Conservation (phyloP, 2,797 vertebrate genomes). For the Alauda arvensis region DNA sequence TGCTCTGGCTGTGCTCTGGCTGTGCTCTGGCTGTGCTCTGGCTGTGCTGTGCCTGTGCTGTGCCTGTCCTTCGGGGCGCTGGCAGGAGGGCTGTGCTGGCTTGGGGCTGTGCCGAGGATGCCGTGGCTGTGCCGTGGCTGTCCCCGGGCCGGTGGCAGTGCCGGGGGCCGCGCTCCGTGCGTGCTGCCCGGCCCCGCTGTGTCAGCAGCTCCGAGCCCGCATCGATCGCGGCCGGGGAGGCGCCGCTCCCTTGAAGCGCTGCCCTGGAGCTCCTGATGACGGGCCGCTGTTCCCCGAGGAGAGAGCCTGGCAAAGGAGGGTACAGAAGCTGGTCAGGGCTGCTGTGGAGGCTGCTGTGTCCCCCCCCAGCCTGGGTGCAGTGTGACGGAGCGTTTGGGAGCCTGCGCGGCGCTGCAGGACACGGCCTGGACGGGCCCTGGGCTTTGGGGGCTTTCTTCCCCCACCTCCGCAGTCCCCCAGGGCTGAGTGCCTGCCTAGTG, state of each 20-base stretch:
- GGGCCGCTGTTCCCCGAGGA: not conserved
- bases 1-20: not conserved
- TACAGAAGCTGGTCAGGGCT: not conserved
- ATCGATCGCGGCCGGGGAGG: not conserved
- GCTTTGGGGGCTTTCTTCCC: fast-evolving
- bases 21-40: not conserved
- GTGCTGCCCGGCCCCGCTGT: not conserved
- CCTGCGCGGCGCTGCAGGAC: not conserved
- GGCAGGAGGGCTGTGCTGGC: not conserved
- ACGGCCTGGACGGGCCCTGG: fast-evolving
- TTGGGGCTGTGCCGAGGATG: not conserved
- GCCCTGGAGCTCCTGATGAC: not conserved
- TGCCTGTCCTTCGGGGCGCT: fast-evolving
- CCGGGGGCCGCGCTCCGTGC: not conserved
- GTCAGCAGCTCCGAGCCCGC: constrained; percentile 11
- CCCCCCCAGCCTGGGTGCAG: not conserved
- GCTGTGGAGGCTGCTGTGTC: not conserved
- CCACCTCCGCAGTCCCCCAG: not conserved
- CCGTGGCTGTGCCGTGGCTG: not conserved
- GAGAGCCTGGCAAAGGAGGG: not conserved
- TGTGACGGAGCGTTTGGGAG: not conserved
- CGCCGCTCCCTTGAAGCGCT: not conserved
- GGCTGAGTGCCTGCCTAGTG: fast-evolving
- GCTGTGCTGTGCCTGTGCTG: not conserved
- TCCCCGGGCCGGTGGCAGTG: too few relatives aligned